Percentiles rank a stretch among this genome's conserved stretches.
Conservation (phyloP, 2,113 vertebrate species). For the Pteruthius melanotis region DNA sequence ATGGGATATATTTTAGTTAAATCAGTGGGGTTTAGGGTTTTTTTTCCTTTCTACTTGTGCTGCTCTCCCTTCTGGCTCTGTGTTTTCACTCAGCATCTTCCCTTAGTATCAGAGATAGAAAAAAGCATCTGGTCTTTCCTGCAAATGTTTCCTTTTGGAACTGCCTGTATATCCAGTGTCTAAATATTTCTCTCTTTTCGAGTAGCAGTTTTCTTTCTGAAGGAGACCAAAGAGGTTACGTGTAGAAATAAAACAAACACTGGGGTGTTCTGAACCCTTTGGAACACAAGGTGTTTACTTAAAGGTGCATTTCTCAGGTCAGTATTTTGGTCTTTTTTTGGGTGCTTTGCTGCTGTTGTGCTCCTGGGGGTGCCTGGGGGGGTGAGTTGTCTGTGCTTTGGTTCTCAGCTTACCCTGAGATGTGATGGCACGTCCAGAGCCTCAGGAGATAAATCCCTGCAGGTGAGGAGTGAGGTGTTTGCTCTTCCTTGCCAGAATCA, state of each 20-base stretch:
- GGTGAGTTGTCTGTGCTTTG: not conserved
- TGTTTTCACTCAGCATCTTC: not conserved
- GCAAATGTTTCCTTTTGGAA: conserved; percentile 39
- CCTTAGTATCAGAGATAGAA: not conserved
- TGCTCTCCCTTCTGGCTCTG: not conserved
- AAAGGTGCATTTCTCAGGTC: not conserved
- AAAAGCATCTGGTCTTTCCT: conserved; percentile 15
- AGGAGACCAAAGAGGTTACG: conserved; percentile 45
- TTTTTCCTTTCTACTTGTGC: not conserved
- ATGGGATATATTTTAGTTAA: not conserved
- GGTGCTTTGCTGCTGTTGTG: not conserved
- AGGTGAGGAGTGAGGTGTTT: not conserved
- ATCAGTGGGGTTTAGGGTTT: not conserved
- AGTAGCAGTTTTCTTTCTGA: conserved; percentile 47
- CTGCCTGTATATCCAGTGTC: conserved; percentile 49
- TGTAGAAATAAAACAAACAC: conserved; percentile 57
- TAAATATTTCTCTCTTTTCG: conserved; percentile 58
- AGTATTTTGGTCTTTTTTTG: not conserved
- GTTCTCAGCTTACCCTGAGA: not conserved
- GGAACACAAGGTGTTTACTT: not conserved
- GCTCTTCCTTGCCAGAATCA: not conserved
- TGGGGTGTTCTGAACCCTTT: not conserved
- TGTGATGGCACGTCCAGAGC: not conserved
- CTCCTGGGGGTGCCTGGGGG: not conserved
- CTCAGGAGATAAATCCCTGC: not conserved